phyloP scores from a whole-genome alignment of 1,140 invertebrate species.

The Lordiphosa clarofinis region DNA sequence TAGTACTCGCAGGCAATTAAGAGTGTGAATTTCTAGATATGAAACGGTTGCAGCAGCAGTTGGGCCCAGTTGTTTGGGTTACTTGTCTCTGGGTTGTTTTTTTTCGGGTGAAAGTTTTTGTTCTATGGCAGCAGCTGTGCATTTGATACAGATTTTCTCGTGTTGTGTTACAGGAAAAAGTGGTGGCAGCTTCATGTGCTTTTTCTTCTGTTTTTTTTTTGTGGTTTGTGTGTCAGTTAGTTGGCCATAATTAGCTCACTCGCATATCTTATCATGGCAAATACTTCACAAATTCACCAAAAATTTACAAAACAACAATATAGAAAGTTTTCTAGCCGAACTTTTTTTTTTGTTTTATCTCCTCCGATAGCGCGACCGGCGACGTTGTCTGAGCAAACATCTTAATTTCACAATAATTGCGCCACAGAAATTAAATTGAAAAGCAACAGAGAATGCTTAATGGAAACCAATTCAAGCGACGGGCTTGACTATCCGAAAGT shows the following conservation, averaged over 20 bases:
- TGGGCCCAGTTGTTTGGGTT: conserved; percentile 37
- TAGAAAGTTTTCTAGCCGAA: conserved; percentile 48
- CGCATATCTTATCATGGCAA: conserved; percentile 63
- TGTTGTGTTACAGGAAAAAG: conserved; percentile 27
- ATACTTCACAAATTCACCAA: conserved; percentile 49
- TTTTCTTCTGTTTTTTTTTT: background rate
- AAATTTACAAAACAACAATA: conserved; percentile 4
- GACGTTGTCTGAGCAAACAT: conserved; percentile 48
- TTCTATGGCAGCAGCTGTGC: conserved; percentile 48
- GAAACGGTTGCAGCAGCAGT: conserved; percentile 68
- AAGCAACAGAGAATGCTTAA: conserved; percentile 37
- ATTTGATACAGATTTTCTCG: conserved; percentile 64
- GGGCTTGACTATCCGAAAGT: conserved; percentile 46
- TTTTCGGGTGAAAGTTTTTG: conserved; percentile 71
- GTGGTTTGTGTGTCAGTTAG: conserved; percentile 45
- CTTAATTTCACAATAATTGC: conserved; percentile 74
- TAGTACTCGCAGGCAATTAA: conserved; percentile 43
- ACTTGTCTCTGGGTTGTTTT: conserved; percentile 14
- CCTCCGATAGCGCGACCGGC: conserved; percentile 14
- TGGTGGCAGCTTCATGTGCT: conserved; percentile 13
- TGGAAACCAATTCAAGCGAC: conserved; percentile 36
- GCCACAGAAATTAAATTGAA: conserved; percentile 58
- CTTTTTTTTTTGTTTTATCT: conserved; percentile 29
- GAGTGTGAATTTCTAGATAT: conserved; percentile 69
- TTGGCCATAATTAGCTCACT: conserved; percentile 62